Evolutionary conservation across 2,113 vertebrate species (phyloP).

Genomic region (Hippolais icterina): DNA sequence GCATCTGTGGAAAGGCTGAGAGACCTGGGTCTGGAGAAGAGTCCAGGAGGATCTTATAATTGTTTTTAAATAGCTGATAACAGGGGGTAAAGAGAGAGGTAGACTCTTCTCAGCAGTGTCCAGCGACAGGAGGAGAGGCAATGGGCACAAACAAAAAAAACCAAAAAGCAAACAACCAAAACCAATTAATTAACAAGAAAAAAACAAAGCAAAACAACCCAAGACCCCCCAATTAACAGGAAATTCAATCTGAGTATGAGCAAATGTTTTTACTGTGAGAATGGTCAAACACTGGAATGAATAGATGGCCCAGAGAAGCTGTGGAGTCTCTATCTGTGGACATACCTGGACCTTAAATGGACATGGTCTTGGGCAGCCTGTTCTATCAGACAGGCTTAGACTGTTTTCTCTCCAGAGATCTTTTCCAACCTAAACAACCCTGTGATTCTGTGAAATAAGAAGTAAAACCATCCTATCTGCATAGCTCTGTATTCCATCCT

Average conservation of each 20-base stretch:
- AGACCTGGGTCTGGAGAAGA: not conserved
- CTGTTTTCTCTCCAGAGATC: not conserved
- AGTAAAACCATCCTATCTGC: not conserved
- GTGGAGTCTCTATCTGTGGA: not conserved
- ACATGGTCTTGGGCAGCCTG: not conserved
- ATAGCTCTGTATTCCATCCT: not conserved
- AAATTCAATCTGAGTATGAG: fast-evolving
- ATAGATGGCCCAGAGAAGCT: not conserved
- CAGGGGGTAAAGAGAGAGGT: not conserved
- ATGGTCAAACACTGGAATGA: not conserved
- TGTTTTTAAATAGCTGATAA: not conserved
- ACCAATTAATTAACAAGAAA: not conserved
- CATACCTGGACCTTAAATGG: not conserved
- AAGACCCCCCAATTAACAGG: fast-evolving
- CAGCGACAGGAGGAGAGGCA: not conserved
- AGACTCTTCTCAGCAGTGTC: not conserved
- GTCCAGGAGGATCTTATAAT: not conserved
- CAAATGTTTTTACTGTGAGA: not conserved
- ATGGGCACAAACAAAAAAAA: not conserved
- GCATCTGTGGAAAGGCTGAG: not conserved
- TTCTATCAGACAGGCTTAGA: not conserved
- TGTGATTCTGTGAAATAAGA: not conserved
- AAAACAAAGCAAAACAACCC: not conserved
- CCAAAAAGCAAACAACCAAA: not conserved
- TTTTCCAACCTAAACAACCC: not conserved